Base-by-base conservation (phyloP, 2,797 vertebrate species). In the Fringilla coelebs region DNA sequence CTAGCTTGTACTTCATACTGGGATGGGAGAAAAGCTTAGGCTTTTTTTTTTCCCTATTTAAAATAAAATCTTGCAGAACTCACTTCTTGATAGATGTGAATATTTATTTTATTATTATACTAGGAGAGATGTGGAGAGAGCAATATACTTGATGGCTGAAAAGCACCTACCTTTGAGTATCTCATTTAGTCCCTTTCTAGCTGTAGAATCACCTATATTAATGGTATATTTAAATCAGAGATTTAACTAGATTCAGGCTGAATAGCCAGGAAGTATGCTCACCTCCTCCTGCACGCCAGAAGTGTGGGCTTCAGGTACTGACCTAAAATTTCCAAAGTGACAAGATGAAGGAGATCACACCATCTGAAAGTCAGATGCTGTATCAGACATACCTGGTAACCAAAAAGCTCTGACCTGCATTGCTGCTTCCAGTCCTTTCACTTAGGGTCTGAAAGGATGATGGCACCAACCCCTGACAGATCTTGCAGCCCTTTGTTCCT, bases 221-320 rank as follows among this genome's bases (percentile, higher is more conserved):
- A 41, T 10, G 58, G 8, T 10, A 9, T 48, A 61, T 48, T 36
- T 67, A 54, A 54, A 36, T 28, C 46, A 66, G 16, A 54, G 19
- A 29, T 73, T 54, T 54, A 36, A 66, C 36, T 5, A 48, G 19
- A 48, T 43, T 26, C 12, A 71, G 19, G 34, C 9, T 49, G 73
- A 67, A 67, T 34, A 28, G 17, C 18, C 58, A 89, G 54, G 29
- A 85, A 29, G 8, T 31, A 18, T 2, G 3, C 7, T 54, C 51
- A 48, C 6, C 4, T 26, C 0, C 8, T 40, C 10, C 46, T 0
- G 0, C 2, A 46, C 28, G 16, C 66, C 41, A 68, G 14, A 65
- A 70, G 19, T 4, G 8, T 24, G 22, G 31, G 13, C 28, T 90
- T 57, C 43, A 51, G 10, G 7, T 43, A 66, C 16, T 10, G 26